phyloP scores from a whole-genome alignment of 2,888 invertebrate species.

The Pimpla rufipes region DNA sequence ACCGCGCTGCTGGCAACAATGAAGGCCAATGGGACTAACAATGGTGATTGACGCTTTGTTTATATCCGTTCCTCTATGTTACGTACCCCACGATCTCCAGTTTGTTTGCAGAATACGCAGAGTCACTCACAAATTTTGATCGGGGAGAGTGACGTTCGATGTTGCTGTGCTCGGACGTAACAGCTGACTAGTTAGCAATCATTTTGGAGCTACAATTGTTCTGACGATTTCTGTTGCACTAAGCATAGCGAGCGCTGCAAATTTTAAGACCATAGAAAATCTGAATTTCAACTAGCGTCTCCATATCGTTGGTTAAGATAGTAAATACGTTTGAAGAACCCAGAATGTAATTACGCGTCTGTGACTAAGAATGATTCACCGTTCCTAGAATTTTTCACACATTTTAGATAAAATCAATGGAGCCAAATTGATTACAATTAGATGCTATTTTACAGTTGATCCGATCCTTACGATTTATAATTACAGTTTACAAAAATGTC shows the following conservation, averaged over 20 bases:
- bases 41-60: constrained; percentile 80
- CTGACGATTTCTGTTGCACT: neutral
- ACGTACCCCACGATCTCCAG: neutral
- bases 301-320: neutral
- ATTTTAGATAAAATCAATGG: neutral
- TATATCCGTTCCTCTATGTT: constrained; percentile 20
- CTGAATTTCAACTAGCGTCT: neutral
- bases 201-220: neutral
- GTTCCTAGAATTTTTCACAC: neutral
- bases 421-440: neutral
- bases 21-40: constrained; percentile 85
- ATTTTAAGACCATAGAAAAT: neutral
- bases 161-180: neutral
- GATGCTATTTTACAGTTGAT: neutral
- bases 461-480: neutral
- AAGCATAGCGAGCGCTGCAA: neutral
- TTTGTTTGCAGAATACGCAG: neutral
- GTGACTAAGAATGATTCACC: no score
- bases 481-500: neutral
- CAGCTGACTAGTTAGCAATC: neutral
- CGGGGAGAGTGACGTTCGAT: neutral
- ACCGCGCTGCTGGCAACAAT: constrained; percentile 80
- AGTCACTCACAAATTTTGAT: neutral
- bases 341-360: neutral
- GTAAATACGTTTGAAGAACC: neutral